These are phyloP conservation scores for Eulacestoma nigropectus DNA, from an alignment of 2,113 vertebrate species.

Conservation along the genomic window DNA sequence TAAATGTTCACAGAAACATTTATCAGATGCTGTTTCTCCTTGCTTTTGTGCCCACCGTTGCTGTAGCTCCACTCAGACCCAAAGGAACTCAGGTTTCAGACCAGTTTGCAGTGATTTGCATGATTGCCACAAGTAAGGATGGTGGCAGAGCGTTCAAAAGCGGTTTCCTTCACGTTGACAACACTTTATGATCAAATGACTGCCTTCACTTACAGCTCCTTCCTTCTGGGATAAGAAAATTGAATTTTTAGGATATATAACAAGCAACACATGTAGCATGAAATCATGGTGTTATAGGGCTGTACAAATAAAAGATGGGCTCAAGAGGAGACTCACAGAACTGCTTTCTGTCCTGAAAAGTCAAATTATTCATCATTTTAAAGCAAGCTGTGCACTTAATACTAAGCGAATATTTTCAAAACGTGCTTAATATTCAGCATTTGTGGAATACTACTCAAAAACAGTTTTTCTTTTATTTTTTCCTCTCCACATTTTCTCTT, in stretches of 20 bases:
- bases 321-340: not conserved
- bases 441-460: not conserved
- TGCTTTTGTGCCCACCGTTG: not conserved
- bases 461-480: not conserved
- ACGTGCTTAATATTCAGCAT: not conserved
- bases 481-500: not conserved
- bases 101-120: conserved; percentile 14
- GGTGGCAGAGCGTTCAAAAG: not conserved
- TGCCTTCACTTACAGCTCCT: conserved; percentile 1
- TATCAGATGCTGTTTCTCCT: not conserved
- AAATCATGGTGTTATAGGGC: conserved; percentile 1
- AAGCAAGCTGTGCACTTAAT: not conserved
- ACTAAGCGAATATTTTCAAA: not conserved
- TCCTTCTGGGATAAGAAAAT: conserved; percentile 47
- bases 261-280: not conserved
- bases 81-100: not conserved
- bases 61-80: not conserved
- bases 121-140: conserved; percentile 13
- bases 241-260: conserved; percentile 50
- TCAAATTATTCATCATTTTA: not conserved
- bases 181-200: conserved; percentile 28
- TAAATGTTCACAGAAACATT: not conserved
- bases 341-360: not conserved
- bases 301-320: not conserved
- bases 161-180: not conserved